Percentiles rank a stretch among this genome's conserved stretches.
These are phyloP conservation scores for Galerucella pusilla DNA, from an alignment of 2,888 invertebrate genomes.

Conservation along the genomic window DNA sequence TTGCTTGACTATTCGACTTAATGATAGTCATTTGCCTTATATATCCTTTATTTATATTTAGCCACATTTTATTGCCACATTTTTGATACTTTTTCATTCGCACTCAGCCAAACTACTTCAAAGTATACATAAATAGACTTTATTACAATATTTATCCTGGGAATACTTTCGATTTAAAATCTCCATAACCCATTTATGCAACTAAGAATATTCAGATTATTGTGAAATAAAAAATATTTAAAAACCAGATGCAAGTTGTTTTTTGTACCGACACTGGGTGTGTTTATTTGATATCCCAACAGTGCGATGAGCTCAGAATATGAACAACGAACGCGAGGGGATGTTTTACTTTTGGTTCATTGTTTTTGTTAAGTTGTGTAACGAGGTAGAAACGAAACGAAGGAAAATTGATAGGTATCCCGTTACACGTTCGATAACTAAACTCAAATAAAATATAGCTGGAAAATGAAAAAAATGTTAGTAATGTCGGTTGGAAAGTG, in stretches of 20 bases:
- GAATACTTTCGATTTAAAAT: neutral
- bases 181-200: neutral
- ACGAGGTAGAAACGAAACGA: constrained; percentile 33
- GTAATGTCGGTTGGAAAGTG: neutral
- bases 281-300: constrained; percentile 46
- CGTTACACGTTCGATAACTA: constrained; percentile 24
- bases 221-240: neutral
- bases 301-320: constrained; percentile 45
- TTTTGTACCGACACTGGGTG: constrained; percentile 3
- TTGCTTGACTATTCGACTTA: too few species aligned
- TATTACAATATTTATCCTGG: too few species aligned
- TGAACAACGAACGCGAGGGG: constrained; percentile 35
- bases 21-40: too few species aligned
- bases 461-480: neutral
- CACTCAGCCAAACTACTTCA: too few species aligned
- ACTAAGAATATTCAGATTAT: neutral
- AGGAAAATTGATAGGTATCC: constrained; percentile 29
- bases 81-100: too few species aligned
- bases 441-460: constrained; percentile 15
- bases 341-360: constrained; percentile 46
- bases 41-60: too few species aligned
- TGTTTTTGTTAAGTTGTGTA: constrained; percentile 47
- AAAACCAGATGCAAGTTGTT: neutral
- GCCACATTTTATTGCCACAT: too few species aligned
- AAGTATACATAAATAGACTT: too few species aligned